A percentile compares a stretch with the other conserved stretches of the same genome.
Evolutionary conservation across 30 jellyfish, hydroid and myxozoan genomes (phyloP).

Genomic region (Sanderia malayensis): DNA sequence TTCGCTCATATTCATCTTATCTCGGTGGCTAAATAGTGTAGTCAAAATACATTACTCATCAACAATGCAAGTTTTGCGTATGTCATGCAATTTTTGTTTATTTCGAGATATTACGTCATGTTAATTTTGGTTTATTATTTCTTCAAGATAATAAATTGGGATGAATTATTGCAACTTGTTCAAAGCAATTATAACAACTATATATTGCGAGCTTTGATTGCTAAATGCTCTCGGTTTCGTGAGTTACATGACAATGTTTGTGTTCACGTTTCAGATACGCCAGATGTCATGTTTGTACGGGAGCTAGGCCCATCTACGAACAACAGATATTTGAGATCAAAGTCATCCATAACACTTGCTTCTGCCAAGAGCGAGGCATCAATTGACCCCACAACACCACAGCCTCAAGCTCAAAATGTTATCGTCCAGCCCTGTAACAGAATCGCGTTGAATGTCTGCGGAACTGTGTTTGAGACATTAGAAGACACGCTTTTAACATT

Average conservation of each 20-base stretch:
- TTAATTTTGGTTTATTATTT: too few species aligned
- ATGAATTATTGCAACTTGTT: too few species aligned
- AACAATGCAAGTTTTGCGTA: neutral
- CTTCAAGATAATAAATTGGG: too few species aligned
- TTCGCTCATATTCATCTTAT: too few species aligned
- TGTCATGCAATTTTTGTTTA: too few species aligned
- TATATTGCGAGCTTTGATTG: too few species aligned
- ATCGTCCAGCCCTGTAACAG: neutral
- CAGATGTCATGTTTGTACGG: constrained; percentile 16
- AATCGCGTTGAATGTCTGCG: constrained; percentile 57
- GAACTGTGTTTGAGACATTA: constrained; percentile 58
- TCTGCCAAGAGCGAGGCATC: constrained; percentile 20
- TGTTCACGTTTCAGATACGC: neutral
- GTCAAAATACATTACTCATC: neutral
- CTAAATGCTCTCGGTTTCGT: too few species aligned
- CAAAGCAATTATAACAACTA: too few species aligned
- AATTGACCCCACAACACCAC: neutral
- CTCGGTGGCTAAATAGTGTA: neutral
- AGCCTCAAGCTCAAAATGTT: neutral
- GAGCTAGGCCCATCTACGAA: constrained; percentile 14
- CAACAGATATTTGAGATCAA: constrained; percentile 7
- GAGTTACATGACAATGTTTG: too few species aligned
- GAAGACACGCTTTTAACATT: constrained; percentile 64
- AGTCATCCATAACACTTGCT: constrained; percentile 6
- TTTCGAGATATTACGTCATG: too few species aligned